Percentiles rank a stretch among this genome's conserved stretches.
These are phyloP conservation scores for Heliconius aoede DNA, from an alignment of 2,888 invertebrate genomes.

Conservation along the genomic window DNA sequence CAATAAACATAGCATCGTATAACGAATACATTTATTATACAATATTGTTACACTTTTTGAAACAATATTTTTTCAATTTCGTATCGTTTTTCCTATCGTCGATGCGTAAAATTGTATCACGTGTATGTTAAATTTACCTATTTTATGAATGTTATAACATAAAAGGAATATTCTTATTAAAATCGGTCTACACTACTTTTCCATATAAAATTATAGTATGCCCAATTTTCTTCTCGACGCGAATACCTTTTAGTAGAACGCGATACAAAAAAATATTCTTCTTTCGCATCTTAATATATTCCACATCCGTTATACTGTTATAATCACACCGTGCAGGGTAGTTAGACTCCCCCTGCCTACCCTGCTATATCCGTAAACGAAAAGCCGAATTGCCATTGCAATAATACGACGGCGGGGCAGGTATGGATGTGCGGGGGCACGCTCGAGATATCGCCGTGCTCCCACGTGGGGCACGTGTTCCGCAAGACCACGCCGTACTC, in stretches of 20 bases:
- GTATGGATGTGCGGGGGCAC: conserved; percentile 99
- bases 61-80: neutral
- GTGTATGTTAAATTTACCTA: neutral
- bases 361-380: neutral
- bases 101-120: neutral
- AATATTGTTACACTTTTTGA: neutral
- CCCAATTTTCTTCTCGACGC: too few species aligned
- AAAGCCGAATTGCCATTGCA: conserved; percentile 30
- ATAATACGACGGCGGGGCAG: conserved; percentile 76
- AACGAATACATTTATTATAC: too few species aligned
- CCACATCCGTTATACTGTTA: too few species aligned
- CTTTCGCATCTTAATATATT: too few species aligned
- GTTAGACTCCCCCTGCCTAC: too few species aligned
- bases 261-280: too few species aligned
- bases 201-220: neutral
- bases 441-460: conserved; percentile 97
- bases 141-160: neutral
- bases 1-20: too few species aligned
- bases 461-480: conserved; percentile 98
- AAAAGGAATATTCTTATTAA: neutral
- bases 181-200: neutral
- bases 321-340: too few species aligned
- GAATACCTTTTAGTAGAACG: too few species aligned
- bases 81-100: too few species aligned
- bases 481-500: conserved; percentile 99